Evolutionary conservation across 2,888 invertebrate genomes (phyloP).

Genomic region (Eulithis testata): DNA sequence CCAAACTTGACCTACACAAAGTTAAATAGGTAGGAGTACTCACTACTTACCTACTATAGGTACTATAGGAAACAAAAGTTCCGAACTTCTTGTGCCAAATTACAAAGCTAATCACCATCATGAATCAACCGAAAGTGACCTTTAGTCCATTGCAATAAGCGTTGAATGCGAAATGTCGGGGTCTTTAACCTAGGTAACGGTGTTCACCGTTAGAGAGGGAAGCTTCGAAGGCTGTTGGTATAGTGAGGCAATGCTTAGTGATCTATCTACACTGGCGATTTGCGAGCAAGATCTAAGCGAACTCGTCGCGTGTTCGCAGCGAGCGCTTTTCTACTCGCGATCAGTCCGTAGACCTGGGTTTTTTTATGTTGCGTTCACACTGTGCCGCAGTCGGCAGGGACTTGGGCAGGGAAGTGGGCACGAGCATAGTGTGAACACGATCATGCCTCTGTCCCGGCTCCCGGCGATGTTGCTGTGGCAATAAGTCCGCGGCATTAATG

Average conservation of each 20-base stretch:
- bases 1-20: slow-evolving; percentile 22
- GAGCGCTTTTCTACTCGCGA: no score
- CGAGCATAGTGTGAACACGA: no score
- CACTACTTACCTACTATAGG: neutral
- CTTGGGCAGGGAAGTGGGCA: no score
- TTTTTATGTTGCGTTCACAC: no score
- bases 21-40: neutral
- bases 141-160: slow-evolving; percentile 31
- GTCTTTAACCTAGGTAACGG: slow-evolving; percentile 61
- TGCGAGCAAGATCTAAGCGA: no score
- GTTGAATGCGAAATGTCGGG: slow-evolving; percentile 41
- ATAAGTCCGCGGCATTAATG: no score
- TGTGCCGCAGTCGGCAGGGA: no score
- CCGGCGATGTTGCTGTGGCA: no score
- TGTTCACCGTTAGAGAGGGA: slow-evolving; percentile 61
- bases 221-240: slow-evolving; percentile 39
- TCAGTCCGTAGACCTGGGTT: no score
- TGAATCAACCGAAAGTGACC: slow-evolving; percentile 42
- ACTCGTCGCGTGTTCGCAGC: no score
- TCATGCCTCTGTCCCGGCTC: no score
- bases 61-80: neutral
- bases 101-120: slow-evolving; percentile 23
- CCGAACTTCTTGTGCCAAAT: slow-evolving; percentile 11
- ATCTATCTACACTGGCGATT: no score
- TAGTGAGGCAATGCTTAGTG: slow-evolving; percentile 25